Evolutionary conservation across 2,888 invertebrate genomes (phyloP).

Genomic region (Diachrysia chrysitis): DNA sequence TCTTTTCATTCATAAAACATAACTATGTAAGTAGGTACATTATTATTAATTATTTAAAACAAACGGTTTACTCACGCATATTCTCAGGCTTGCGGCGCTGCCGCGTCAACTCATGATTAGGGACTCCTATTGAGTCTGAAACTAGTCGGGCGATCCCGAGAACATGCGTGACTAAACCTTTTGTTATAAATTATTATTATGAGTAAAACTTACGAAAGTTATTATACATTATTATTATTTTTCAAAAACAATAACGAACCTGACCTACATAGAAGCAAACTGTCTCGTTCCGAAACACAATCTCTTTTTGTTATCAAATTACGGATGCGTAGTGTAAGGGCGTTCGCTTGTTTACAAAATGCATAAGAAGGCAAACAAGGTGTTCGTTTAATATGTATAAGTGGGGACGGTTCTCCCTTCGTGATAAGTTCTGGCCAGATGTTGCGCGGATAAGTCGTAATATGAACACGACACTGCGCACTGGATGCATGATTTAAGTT

Average conservation of each 20-base stretch:
- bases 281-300: constrained; percentile 40
- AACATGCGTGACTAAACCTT: too few species aligned
- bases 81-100: too few species aligned
- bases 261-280: background rate
- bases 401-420: constrained; percentile 43
- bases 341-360: constrained; percentile 67
- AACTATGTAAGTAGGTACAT: too few species aligned
- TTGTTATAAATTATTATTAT: too few species aligned
- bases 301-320: constrained; percentile 55
- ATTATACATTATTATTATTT: background rate
- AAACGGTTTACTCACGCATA: too few species aligned
- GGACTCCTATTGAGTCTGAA: too few species aligned
- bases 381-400: constrained; percentile 70
- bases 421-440: constrained; percentile 46
- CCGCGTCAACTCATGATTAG: too few species aligned
- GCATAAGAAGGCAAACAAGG: constrained; percentile 68
- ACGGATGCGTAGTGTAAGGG: constrained; percentile 43
- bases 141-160: too few species aligned
- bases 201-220: too few species aligned
- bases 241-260: constrained; percentile 35
- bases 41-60: too few species aligned
- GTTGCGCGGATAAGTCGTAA: constrained; percentile 48
- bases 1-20: too few species aligned
- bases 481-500: constrained; percentile 36
- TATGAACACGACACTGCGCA: constrained; percentile 42